A percentile compares a stretch with the other conserved stretches of the same genome.
These are phyloP conservation scores for Philereme transversata DNA, from an alignment of 2,888 invertebrate species.

Conservation along the genomic window DNA sequence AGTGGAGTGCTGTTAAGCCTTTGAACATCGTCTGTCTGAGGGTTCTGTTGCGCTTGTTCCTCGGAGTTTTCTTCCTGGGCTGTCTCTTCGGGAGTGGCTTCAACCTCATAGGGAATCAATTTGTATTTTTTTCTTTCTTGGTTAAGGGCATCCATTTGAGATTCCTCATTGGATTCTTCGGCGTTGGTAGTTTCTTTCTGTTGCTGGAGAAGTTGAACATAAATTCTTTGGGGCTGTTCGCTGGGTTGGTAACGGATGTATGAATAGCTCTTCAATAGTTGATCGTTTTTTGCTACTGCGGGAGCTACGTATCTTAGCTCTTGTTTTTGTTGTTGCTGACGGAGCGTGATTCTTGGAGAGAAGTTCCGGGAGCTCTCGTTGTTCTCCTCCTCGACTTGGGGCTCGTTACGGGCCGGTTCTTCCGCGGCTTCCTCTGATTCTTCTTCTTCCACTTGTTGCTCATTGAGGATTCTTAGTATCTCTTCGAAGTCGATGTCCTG, in stretches of 20 bases:
- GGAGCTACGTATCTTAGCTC: constrained; percentile 36
- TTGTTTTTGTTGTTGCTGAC: constrained; percentile 29
- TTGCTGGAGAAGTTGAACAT: constrained; percentile 30
- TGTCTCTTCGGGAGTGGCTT: constrained; percentile 23
- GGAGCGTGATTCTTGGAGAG: constrained; percentile 31
- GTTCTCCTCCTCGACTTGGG: constrained; percentile 33
- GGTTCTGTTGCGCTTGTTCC: constrained; percentile 15
- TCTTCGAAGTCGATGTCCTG: constrained; percentile 36
- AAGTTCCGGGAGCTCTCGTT: constrained; percentile 35
- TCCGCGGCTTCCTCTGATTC: constrained; percentile 15
- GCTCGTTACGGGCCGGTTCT: constrained; percentile 28
- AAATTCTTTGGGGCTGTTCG: constrained; percentile 37
- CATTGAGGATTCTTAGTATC: constrained; percentile 37
- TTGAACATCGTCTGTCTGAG: constrained; percentile 30
- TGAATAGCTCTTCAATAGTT: constrained; percentile 25
- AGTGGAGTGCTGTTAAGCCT: constrained; percentile 37
- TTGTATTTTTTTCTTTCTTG: constrained; percentile 26
- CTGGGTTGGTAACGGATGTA: constrained; percentile 42
- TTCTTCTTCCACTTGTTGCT: constrained; percentile 30
- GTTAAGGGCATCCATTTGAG: constrained; percentile 16
- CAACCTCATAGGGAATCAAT: constrained; percentile 35
- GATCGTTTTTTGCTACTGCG: constrained; percentile 38
- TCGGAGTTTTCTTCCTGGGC: constrained; percentile 29
- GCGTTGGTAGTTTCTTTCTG: constrained; percentile 21
- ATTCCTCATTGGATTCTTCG: constrained; percentile 21